Conservation (phyloP, 2,797 vertebrate species). For the Sebastes melanostomus region DNA sequence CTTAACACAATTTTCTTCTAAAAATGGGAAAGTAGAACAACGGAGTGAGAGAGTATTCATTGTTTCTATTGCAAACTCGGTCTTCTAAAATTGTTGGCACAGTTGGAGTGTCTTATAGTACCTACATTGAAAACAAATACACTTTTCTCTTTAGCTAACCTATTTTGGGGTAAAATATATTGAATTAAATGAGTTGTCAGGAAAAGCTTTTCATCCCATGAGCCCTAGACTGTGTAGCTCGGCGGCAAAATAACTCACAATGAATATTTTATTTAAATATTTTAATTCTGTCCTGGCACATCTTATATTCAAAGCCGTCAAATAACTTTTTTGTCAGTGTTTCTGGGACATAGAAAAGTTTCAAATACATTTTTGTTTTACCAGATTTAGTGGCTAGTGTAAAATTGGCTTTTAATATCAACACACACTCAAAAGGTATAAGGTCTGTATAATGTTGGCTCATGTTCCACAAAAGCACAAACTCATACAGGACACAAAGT, state of each 20-base stretch:
- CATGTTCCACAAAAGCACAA: conserved; percentile 8
- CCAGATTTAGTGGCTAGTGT: neutral
- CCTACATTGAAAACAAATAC: neutral
- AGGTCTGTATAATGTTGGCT: neutral
- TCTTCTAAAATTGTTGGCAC: neutral
- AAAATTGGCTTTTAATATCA: neutral
- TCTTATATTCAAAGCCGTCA: neutral
- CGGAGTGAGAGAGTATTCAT: neutral
- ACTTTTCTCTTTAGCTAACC: neutral
- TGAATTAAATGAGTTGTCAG: neutral
- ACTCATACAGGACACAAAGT: conserved; percentile 1
- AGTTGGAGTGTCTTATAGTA: no score
- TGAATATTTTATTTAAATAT: neutral
- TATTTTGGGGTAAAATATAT: neutral
- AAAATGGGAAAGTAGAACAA: neutral
- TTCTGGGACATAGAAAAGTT: neutral
- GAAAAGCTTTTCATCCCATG: neutral
- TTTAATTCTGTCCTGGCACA: neutral
- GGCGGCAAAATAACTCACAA: neutral
- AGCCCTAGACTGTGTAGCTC: neutral
- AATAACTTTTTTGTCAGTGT: neutral
- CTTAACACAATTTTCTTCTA: neutral
- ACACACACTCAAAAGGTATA: neutral
- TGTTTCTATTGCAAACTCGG: neutral
- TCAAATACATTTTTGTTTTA: neutral